Conservation (phyloP, 2,888 invertebrate species). For the Cataglyphis livida region DNA sequence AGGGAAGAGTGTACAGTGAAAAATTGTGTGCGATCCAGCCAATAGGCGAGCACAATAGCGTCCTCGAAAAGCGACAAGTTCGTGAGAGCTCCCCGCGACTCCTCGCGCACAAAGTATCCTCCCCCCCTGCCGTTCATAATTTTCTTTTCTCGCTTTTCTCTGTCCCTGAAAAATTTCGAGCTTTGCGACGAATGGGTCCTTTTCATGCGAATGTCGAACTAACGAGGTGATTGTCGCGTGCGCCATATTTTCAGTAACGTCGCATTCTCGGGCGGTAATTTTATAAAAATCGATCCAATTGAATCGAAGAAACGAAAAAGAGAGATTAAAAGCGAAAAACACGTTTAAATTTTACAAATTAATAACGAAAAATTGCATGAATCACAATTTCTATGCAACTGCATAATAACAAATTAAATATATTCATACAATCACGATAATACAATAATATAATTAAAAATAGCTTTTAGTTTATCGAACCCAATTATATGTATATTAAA, state of each 20-base stretch:
- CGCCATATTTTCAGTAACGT: constrained; percentile 36
- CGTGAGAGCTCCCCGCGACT: constrained; percentile 61
- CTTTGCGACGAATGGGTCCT: constrained; percentile 49
- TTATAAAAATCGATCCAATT: constrained; percentile 17
- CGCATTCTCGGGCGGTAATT: constrained; percentile 24
- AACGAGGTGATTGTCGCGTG: constrained; percentile 65
- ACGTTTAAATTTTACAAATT: background rate
- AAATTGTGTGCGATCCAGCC: constrained; percentile 68
- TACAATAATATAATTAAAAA: constrained; percentile 18
- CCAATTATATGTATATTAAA: constrained; percentile 12
- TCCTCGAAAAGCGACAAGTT: constrained; percentile 67
- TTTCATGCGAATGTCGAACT: constrained; percentile 62
- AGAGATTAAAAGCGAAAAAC: background rate
- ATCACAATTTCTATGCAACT: background rate
- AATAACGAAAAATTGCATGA: background rate
- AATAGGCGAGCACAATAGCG: constrained; percentile 67
- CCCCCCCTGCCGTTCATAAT: constrained; percentile 55
- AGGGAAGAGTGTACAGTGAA: constrained; percentile 55
- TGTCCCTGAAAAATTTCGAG: constrained; percentile 54
- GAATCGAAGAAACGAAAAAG: background rate
- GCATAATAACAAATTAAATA: background rate
- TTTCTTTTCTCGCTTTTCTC: constrained; percentile 65
- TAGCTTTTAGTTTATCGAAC: constrained; percentile 1
- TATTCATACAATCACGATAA: background rate
- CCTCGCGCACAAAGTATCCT: constrained; percentile 59